Evolutionary conservation across 2,113 vertebrate species (phyloP).

Genomic region (Saguinus imperator): DNA sequence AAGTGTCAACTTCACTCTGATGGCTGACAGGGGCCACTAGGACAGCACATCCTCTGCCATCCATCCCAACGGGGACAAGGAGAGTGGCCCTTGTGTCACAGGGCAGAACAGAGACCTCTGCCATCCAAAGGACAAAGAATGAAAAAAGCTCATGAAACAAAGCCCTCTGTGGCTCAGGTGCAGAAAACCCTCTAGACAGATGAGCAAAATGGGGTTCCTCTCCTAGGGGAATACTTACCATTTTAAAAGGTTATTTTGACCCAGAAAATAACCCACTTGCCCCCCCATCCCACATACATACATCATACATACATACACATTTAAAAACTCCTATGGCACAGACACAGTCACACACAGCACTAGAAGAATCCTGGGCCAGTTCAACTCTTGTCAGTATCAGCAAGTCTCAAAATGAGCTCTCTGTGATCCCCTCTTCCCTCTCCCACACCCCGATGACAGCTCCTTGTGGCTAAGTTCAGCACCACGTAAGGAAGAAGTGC

Average conservation of each 20-base stretch:
- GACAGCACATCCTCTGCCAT: background rate
- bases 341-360: background rate
- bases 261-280: background rate
- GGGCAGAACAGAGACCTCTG: background rate
- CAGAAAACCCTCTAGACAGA: background rate
- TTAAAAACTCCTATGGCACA: background rate
- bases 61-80: background rate
- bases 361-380: background rate
- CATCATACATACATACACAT: background rate
- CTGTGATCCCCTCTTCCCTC: accelerated
- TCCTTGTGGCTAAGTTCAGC: background rate
- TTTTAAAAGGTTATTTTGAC: background rate
- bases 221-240: background rate
- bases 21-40: background rate
- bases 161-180: background rate
- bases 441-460: background rate
- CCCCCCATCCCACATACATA: background rate
- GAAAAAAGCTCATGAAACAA: background rate
- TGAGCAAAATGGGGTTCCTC: background rate
- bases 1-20: background rate
- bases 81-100: background rate
- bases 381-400: background rate
- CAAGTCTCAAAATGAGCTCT: background rate
- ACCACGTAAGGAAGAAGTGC: background rate
- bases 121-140: background rate